A percentile compares a stretch with the other conserved stretches of the same genome.
Conservation (phyloP, 2,113 vertebrate species). For the Erythrolamprus reginae region DNA sequence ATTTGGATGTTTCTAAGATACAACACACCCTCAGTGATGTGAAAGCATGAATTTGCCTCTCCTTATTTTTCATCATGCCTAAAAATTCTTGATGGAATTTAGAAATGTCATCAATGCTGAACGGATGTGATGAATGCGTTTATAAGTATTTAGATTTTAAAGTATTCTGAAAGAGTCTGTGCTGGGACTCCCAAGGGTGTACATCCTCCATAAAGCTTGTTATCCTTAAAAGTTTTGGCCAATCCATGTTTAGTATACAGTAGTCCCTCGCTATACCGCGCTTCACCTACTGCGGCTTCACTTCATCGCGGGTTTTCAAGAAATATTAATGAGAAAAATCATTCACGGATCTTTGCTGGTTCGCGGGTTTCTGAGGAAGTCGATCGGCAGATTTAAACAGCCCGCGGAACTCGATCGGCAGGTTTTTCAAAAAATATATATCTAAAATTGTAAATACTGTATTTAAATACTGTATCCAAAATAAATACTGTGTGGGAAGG, state of each 20-base stretch:
- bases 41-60: neutral
- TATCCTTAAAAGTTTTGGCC: neutral
- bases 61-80: neutral
- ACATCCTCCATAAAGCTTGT: neutral
- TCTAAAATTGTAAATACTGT: too few species aligned
- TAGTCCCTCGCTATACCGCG: too few species aligned
- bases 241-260: neutral
- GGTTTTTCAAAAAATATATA: too few species aligned
- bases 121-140: neutral
- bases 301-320: too few species aligned
- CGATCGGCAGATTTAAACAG: too few species aligned
- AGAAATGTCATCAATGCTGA: neutral
- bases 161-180: neutral
- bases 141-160: neutral
- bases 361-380: too few species aligned
- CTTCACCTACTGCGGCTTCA: too few species aligned
- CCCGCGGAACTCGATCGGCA: too few species aligned
- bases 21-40: neutral
- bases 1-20: neutral
- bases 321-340: too few species aligned
- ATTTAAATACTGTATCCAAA: too few species aligned
- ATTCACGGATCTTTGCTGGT: too few species aligned
- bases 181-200: neutral
- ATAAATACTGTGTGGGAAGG: too few species aligned
- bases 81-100: neutral